phyloP scores from a whole-genome alignment of 2,797 vertebrate species.

The Pteronotus mesoamericanus region DNA sequence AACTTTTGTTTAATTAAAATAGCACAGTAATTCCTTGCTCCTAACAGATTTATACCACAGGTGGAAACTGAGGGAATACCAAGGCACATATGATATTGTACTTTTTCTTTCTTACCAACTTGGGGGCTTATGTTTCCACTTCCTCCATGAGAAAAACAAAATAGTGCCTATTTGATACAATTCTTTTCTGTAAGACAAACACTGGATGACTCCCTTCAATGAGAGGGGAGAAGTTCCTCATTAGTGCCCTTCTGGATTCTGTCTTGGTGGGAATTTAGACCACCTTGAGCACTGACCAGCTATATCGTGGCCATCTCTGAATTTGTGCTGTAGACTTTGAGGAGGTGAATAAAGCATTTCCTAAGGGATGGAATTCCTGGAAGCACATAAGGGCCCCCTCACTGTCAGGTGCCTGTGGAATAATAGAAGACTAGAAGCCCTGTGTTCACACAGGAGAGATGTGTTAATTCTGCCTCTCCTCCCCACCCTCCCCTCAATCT shows the following conservation, averaged over 20 bases:
- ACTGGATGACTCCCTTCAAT: not conserved
- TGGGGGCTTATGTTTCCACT: not conserved
- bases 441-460: not conserved
- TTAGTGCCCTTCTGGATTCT: not conserved
- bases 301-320: not conserved
- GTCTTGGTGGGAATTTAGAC: not conserved
- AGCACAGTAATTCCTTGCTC: not conserved
- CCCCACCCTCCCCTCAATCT: not conserved
- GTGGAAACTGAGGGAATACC: not conserved
- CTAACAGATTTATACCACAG: not conserved
- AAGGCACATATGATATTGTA: not conserved
- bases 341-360: not conserved
- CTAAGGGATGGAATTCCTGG: not conserved
- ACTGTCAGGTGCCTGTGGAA: not conserved
- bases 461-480: not conserved
- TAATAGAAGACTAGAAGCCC: not conserved
- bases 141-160: not conserved
- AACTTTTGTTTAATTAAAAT: slow-evolving; percentile 9
- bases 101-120: not conserved
- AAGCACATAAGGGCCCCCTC: not conserved
- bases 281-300: not conserved
- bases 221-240: not conserved
- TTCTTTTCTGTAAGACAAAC: not conserved
- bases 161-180: not conserved
- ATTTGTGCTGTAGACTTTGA: not conserved